Evolutionary conservation across 2,797 vertebrate species (phyloP), one percentile per base, ranked within the genome.

Genomic region (Spinus pinus): DNA sequence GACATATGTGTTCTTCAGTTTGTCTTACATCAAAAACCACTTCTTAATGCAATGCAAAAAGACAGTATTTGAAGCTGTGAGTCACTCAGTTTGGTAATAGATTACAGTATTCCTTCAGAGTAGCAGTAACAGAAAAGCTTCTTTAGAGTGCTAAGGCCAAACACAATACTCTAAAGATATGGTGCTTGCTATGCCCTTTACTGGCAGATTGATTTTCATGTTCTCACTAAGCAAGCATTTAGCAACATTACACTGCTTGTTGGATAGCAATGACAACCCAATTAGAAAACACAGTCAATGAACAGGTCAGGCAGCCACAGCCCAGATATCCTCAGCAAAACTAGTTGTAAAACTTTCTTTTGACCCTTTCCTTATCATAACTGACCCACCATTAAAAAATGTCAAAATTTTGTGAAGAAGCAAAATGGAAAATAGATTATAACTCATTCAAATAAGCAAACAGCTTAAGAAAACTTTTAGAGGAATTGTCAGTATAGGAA

Each of bases 221-320:
- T 97, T 97, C 94, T 91, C 80, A 80, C 96, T 96, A 97, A 98
- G 96, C 81, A 93, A 97, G 94, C 90, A 90, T 96, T 97, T 95
- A 97, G 90, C 72, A 93, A 87, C 64, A 47, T 84, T 93, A 84
- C 69, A 39, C 30, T 93, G 66, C 86, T 95, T 84, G 88, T 25
- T 69, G 88, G 94, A 93, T 82, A 91, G 88, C 95, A 93, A 83
- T 93, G 86, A 97, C 37, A 79, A 91, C 80, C 97, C 97, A 98
- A 98, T 98, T 98, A 98, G 97, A 96, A 95, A 97, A 95, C 62
- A 90, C 61, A 75, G 95, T 98, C 98, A 97, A 97, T 97, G 95
- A 96, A 95, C 41, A 97, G 97, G 97, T 98, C 97, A 87, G 88
- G 80, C 82, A 97, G 86, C 67, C 35, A 22, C 65, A 31, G 94